Evolutionary conservation across 1,140 invertebrate genomes (phyloP).

Genomic region (Listronotus oregonensis): DNA sequence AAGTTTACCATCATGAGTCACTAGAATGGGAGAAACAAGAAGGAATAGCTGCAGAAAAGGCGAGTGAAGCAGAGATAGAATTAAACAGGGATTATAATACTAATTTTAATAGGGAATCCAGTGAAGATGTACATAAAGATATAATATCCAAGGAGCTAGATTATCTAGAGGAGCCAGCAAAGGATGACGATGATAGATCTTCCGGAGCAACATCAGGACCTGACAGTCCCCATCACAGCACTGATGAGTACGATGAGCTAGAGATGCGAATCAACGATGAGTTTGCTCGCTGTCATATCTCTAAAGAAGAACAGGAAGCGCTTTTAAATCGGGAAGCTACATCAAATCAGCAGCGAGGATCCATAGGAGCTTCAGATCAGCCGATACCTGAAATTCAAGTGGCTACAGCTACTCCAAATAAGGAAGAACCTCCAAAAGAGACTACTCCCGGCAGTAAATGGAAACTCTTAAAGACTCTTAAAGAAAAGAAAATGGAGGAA

Average conservation of each 20-base stretch:
- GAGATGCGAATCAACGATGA: conserved; percentile 46
- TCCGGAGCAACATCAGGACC: conserved; percentile 87
- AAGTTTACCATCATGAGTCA: conserved; percentile 56
- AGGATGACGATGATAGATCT: conserved; percentile 60
- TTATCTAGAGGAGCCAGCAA: conserved; percentile 51
- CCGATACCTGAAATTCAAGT: conserved; percentile 43
- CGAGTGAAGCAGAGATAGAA: conserved; percentile 37
- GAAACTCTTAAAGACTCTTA: conserved; percentile 86
- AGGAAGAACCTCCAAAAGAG: conserved; percentile 57
- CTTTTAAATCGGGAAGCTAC: conserved; percentile 42
- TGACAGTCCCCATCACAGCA: conserved; percentile 76
- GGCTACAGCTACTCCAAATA: conserved; percentile 54
- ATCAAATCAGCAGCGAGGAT: not conserved
- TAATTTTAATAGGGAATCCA: too few species aligned
- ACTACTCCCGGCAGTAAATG: conserved; percentile 77
- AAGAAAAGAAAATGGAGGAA: conserved; percentile 87
- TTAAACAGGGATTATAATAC: too few species aligned
- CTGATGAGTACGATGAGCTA: conserved; percentile 71
- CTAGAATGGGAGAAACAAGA: conserved; percentile 44
- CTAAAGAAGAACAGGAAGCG: conserved; percentile 52
- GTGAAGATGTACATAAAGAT: conserved; percentile 53
- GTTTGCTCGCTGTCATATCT: conserved; percentile 55
- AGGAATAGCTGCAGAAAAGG: conserved; percentile 41
- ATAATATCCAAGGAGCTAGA: not conserved
- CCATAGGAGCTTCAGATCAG: conserved; percentile 29